Evolutionary conservation across 2,113 vertebrate genomes (phyloP).

Genomic region (Phalacrocorax brasilianus): DNA sequence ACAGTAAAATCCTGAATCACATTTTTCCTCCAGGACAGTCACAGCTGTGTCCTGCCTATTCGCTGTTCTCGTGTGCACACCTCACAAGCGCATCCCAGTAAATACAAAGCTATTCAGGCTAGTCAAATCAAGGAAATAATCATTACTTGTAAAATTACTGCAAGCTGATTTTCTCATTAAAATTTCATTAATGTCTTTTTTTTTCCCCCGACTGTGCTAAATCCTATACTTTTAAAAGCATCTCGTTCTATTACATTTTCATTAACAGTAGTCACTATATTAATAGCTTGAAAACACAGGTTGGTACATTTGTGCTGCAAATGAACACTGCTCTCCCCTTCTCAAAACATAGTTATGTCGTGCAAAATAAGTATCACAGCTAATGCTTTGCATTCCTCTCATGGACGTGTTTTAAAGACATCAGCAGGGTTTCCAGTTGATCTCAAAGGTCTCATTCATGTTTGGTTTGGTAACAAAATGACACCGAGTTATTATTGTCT

Average conservation of each 20-base stretch:
- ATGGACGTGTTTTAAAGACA: neutral
- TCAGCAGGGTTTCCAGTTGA: neutral
- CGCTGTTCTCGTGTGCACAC: neutral
- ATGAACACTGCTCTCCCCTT: neutral
- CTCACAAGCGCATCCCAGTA: neutral
- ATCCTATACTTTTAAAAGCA: slow-evolving; percentile 21
- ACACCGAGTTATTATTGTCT: neutral
- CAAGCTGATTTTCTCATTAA: slow-evolving; percentile 60
- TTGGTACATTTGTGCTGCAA: slow-evolving; percentile 4
- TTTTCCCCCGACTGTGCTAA: slow-evolving; percentile 2
- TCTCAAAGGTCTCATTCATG: neutral
- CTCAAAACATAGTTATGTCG: neutral
- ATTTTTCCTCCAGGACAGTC: neutral
- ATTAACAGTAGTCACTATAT: slow-evolving; percentile 30
- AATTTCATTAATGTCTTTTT: slow-evolving; percentile 41
- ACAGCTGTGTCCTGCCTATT: neutral
- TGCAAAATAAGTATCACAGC: neutral
- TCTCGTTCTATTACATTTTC: slow-evolving; percentile 41
- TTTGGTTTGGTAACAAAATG: neutral
- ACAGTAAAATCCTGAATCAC: neutral
- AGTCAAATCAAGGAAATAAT: slow-evolving; percentile 18
- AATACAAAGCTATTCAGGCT: slow-evolving; percentile 4
- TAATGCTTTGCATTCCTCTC: neutral
- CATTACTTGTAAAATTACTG: slow-evolving; percentile 52
- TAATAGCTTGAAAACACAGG: slow-evolving; percentile 14